A percentile compares a stretch with the other conserved stretches of the same genome.
Evolutionary conservation across 2,797 vertebrate species (phyloP).

Genomic region (Apodemus agrarius): DNA sequence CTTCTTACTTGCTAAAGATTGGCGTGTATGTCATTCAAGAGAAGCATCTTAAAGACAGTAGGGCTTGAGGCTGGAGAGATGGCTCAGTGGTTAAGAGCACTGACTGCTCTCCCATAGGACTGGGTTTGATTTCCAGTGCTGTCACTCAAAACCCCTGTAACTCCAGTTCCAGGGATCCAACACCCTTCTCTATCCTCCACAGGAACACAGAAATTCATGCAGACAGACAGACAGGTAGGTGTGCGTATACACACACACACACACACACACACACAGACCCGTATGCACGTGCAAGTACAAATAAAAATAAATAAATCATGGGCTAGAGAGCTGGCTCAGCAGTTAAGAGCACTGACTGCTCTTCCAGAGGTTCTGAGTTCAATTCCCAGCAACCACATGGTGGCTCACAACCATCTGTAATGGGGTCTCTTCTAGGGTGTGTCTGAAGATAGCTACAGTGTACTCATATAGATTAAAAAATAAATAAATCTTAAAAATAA

Average conservation of each 20-base stretch:
- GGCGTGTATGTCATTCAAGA: background rate
- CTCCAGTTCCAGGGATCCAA: background rate
- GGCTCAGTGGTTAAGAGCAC: background rate
- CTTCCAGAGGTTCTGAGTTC: too few species aligned
- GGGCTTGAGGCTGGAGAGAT: background rate
- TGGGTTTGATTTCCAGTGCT: background rate
- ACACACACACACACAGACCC: background rate
- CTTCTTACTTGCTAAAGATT: background rate
- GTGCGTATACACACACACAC: background rate
- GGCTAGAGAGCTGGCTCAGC: too few species aligned
- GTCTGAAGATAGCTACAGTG: too few species aligned
- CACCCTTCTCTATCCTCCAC: background rate
- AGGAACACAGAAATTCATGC: background rate
- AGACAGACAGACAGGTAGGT: background rate
- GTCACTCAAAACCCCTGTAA: background rate
- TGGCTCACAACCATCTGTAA: too few species aligned
- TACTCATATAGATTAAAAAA: too few species aligned
- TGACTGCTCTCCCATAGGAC: background rate
- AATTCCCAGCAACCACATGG: too few species aligned
- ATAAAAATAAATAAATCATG: background rate
- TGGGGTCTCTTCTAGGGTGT: too few species aligned
- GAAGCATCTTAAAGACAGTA: background rate
- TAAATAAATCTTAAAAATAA: background rate
- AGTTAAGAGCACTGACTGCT: too few species aligned
- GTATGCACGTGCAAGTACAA: too few species aligned